A percentile compares a stretch with the other conserved stretches of the same genome.
Conservation (phyloP, 2,113 vertebrate genomes). For the Tachycineta bicolor region DNA sequence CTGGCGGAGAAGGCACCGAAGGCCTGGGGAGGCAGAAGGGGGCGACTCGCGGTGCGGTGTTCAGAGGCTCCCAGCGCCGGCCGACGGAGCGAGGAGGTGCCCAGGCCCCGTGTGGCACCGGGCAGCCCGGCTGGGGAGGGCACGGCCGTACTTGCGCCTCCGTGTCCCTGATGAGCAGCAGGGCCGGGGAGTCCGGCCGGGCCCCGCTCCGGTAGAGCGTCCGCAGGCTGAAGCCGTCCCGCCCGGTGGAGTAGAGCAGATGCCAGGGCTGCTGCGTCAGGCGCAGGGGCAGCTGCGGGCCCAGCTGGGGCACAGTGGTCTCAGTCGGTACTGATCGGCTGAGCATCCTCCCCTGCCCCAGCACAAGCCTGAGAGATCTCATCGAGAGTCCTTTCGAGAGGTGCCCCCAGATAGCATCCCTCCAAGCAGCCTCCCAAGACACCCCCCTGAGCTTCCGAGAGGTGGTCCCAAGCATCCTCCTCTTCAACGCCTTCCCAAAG, state of each 20-base stretch:
- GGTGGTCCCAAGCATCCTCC: not conserved
- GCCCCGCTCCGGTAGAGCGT: not conserved
- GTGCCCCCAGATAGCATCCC: too few species aligned
- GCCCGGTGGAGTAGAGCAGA: not conserved
- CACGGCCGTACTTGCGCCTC: not conserved
- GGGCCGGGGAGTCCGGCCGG: not conserved
- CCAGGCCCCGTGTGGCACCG: not conserved
- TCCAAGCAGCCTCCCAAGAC: not conserved
- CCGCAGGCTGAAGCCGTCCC: conserved; percentile 20
- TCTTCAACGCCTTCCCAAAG: not conserved
- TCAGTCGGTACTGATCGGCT: not conserved
- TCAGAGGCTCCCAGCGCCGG: fast-evolving
- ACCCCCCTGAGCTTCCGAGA: not conserved
- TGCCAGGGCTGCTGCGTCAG: not conserved
- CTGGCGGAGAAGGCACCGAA: conserved; percentile 76
- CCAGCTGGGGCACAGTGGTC: not conserved
- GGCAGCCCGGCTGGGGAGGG: not conserved
- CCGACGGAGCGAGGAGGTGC: not conserved
- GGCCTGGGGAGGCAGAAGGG: conserved; percentile 45
- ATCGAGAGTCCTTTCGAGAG: not conserved
- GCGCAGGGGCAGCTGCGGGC: not conserved
- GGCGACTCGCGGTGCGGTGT: fast-evolving
- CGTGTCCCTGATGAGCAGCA: conserved; percentile 5
- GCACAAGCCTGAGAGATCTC: not conserved
- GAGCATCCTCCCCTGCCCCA: not conserved